These are phyloP conservation scores for Semaprochilodus insignis DNA, from an alignment of 2,797 vertebrate genomes.

Conservation along the genomic window DNA sequence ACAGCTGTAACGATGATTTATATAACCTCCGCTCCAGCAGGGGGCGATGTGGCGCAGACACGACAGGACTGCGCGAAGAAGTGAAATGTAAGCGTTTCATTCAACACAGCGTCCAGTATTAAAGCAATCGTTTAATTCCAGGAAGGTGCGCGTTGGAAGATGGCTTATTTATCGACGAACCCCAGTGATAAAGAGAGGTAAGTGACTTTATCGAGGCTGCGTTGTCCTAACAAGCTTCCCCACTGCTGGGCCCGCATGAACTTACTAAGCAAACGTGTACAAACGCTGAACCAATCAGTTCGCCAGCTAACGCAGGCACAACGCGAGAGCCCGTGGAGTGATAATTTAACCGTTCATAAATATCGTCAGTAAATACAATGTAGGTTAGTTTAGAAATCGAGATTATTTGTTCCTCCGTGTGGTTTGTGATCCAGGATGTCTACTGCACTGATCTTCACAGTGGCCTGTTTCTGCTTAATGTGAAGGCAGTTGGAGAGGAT, in stretches of 20 bases:
- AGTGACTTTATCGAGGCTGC: neutral
- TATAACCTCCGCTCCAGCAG: slow-evolving; percentile 8
- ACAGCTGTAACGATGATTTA: too few species aligned
- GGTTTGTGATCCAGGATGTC: too few species aligned
- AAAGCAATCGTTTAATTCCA: neutral
- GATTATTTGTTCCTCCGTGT: too few species aligned
- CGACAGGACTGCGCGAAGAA: neutral
- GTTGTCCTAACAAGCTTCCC: too few species aligned
- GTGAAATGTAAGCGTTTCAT: neutral
- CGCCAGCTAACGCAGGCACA: neutral
- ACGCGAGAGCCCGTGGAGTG: neutral
- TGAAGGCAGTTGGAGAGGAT: too few species aligned
- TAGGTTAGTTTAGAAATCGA: too few species aligned
- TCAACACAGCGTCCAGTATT: neutral
- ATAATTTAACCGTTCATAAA: too few species aligned
- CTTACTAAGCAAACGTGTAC: slow-evolving; percentile 7
- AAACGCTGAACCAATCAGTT: neutral
- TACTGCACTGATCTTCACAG: too few species aligned
- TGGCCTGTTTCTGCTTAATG: too few species aligned
- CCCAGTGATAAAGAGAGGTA: slow-evolving; percentile 78
- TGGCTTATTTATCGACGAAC: slow-evolving; percentile 78
- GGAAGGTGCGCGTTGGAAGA: slow-evolving; percentile 27
- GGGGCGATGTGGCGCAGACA: neutral
- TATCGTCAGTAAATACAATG: too few species aligned
- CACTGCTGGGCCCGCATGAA: neutral